Evolutionary conservation across 2,113 vertebrate genomes (phyloP), one percentile per base, ranked within the genome.

Genomic region (Salvelinus alpinus): DNA sequence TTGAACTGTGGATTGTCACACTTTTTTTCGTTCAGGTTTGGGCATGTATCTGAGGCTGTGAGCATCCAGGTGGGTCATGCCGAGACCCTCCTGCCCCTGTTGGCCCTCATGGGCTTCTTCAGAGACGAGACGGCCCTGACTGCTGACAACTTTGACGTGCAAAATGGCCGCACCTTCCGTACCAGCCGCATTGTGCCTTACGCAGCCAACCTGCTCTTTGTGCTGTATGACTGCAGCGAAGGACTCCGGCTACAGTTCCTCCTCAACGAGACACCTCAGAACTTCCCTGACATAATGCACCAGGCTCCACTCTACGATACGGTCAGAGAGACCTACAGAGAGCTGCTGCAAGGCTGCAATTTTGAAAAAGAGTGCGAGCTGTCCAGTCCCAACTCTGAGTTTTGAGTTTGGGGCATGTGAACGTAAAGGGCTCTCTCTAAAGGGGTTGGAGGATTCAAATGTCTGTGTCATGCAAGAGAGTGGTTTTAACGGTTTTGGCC

Each of bases 51-150:
- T 13, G 95, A 95, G 67, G 95, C 96, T 0, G 92, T 95, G 77
- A 93, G 95, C 22, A 86, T 99, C 67, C 94, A 98, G 79, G 91
- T 99, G 67, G 97, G 97, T 22, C 97, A 99, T 0, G 97, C 94
- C 0, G 97, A 99, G 92, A 99, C 97, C 0, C 94, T 99, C 14
- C 93, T 97, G 57, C 97, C 97, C 0, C 92, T 99, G n/a, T 93
- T 99, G 0, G 93, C 96, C 5, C 93, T 99, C 34, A 95, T 99
- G 95, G 96, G 96, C 25, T 95, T 96, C 85, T 97, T 96, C 90
- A 97, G 94, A 77, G 97, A 98, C 27, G 81, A 89, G 1, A 93
- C 93, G 4, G 94, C 95, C 2, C 94, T 96, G 59, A 94, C 90
- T 0, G 95, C 97, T 2, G 82, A 59, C 76, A 99, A 97, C 86